phyloP scores from a whole-genome alignment of 2,797 vertebrate species.

The Hipposideros larvatus region DNA sequence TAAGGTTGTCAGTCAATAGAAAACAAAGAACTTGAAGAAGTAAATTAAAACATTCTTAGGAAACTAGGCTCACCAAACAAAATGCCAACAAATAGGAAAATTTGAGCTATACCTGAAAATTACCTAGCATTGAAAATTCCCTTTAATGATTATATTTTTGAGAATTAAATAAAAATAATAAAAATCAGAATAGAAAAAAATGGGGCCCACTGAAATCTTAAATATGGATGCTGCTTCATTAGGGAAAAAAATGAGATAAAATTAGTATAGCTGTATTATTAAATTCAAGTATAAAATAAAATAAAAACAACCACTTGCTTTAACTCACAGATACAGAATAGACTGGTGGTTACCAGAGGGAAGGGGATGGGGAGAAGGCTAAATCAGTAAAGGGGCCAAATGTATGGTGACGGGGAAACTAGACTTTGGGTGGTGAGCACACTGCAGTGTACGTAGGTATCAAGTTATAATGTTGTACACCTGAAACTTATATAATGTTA shows the following conservation, averaged over 20 bases:
- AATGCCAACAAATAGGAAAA: conserved; percentile 54
- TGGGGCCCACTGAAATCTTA: not conserved
- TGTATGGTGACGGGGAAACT: not conserved
- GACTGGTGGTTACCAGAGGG: not conserved
- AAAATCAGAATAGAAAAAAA: conserved; percentile 44
- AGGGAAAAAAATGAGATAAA: conserved; percentile 33
- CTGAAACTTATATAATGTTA: not conserved
- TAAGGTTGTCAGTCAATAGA: conserved; percentile 74
- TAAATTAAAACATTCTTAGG: conserved; percentile 79
- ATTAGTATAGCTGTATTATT: not conserved
- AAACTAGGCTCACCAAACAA: conserved; percentile 46
- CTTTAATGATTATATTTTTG: conserved; percentile 57
- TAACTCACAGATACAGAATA: not conserved
- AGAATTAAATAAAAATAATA: conserved; percentile 38
- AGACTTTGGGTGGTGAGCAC: not conserved
- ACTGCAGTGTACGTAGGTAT: not conserved
- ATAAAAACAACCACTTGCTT: not conserved
- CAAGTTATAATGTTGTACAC: not conserved
- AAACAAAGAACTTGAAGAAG: conserved; percentile 73
- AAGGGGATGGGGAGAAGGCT: no score
- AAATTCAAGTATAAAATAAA: conserved; percentile 41
- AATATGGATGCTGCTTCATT: conserved; percentile 35
- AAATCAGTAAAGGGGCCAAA: not conserved
- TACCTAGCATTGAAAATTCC: conserved; percentile 26
- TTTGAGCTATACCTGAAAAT: conserved; percentile 1